A percentile compares a stretch with the other conserved stretches of the same genome.
Evolutionary conservation across 2,888 invertebrate genomes (phyloP).

Genomic region (Byasa hedistus): DNA sequence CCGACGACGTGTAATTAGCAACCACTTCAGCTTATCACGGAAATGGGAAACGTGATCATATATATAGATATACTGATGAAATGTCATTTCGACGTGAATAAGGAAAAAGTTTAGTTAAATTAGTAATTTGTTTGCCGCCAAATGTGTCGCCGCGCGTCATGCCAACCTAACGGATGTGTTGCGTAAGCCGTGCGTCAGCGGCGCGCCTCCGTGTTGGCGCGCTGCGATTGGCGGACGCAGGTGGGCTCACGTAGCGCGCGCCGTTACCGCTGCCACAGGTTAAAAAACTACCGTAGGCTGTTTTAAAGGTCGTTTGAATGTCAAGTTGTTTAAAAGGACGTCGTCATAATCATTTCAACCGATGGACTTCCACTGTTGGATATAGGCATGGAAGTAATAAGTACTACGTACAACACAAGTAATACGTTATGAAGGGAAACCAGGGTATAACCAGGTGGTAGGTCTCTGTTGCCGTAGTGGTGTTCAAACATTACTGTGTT

Average conservation of each 20-base stretch:
- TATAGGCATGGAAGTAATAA: no score
- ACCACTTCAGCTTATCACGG: no score
- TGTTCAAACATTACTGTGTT: no score
- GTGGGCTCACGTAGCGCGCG: slow-evolving; percentile 23
- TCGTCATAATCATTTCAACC: no score
- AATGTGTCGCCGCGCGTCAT: slow-evolving; percentile 6
- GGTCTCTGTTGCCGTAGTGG: no score
- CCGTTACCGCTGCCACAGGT: not conserved
- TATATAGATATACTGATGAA: no score
- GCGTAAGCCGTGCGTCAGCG: slow-evolving; percentile 35
- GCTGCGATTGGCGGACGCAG: slow-evolving; percentile 35
- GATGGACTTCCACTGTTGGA: no score
- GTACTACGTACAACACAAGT: no score
- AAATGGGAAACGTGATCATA: no score
- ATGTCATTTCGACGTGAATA: not conserved
- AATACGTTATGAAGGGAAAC: no score
- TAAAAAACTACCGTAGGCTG: slow-evolving; percentile 9
- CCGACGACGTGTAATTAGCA: no score
- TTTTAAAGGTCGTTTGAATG: slow-evolving; percentile 19
- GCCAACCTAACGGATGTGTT: slow-evolving; percentile 11
- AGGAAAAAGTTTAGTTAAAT: slow-evolving; percentile 1
- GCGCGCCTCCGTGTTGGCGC: slow-evolving; percentile 37
- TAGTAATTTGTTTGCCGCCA: slow-evolving; percentile 21
- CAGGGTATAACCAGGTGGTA: no score
- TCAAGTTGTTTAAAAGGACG: not conserved